Percentiles rank a stretch among this genome's conserved stretches.
phyloP scores from a whole-genome alignment of 2,113 vertebrate species.

The Argyrosomus japonicus region DNA sequence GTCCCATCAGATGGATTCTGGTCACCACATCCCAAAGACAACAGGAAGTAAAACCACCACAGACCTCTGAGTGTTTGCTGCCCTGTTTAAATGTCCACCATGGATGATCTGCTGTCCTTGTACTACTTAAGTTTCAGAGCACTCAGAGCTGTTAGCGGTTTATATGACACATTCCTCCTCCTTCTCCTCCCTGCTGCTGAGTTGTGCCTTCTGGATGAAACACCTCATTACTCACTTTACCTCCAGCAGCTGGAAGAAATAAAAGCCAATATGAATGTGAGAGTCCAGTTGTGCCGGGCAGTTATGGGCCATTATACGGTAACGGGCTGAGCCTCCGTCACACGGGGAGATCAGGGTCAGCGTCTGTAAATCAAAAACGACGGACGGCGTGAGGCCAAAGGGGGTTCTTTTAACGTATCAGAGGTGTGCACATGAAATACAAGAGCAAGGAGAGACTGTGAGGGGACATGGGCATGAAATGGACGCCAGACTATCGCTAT shows the following conservation, averaged over 20 bases:
- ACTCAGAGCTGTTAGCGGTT: constrained; percentile 15
- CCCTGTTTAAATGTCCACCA: not conserved
- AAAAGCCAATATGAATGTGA: constrained; percentile 52
- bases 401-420: constrained; percentile 10
- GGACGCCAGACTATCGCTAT: not conserved
- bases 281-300: constrained; percentile 51
- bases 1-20: not conserved
- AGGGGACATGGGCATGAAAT: constrained; percentile 36
- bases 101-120: constrained; percentile 18
- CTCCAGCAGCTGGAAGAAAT: constrained; percentile 68
- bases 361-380: constrained; percentile 30
- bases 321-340: constrained; percentile 35
- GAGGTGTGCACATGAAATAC: constrained; percentile 19
- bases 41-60: not conserved
- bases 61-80: not conserved
- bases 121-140: constrained; percentile 11
- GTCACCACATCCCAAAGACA: not conserved
- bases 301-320: constrained; percentile 59
- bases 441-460: not conserved
- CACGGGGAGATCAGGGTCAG: constrained; percentile 35
- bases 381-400: not conserved
- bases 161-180: constrained; percentile 6
- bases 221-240: constrained; percentile 66
- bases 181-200: constrained; percentile 22
- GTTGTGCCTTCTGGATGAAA: constrained; percentile 59